phyloP scores from a whole-genome alignment of 2,797 vertebrate genomes.

The Iguana delicatissima region DNA sequence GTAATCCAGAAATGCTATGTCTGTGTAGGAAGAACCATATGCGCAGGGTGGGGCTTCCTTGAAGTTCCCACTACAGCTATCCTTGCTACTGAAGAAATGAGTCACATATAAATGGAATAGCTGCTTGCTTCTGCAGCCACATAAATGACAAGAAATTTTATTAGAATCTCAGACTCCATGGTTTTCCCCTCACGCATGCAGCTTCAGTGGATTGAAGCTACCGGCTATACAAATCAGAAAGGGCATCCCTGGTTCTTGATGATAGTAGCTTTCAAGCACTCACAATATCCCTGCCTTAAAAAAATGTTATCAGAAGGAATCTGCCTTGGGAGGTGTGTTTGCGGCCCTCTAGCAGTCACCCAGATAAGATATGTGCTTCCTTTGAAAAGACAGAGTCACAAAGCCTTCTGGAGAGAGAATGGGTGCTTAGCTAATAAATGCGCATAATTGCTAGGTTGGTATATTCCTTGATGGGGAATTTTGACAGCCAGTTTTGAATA shows the following conservation, averaged over 20 bases:
- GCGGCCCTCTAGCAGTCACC: slow-evolving; percentile 53
- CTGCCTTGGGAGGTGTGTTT: slow-evolving; percentile 55
- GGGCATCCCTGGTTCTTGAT: slow-evolving; percentile 64
- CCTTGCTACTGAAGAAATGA: neutral
- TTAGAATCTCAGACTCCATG: neutral
- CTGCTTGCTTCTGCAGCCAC: neutral
- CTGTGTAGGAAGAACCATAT: neutral
- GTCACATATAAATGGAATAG: neutral
- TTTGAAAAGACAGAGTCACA: slow-evolving; percentile 64
- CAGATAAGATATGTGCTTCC: slow-evolving; percentile 53
- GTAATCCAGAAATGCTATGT: neutral
- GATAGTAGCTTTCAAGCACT: slow-evolving; percentile 58
- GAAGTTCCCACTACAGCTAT: neutral
- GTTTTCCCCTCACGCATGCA: neutral
- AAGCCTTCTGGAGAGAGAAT: slow-evolving; percentile 62
- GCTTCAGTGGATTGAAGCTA: slow-evolving; percentile 9
- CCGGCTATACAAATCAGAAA: slow-evolving; percentile 53
- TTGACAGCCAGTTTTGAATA: slow-evolving; percentile 68
- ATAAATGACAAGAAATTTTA: neutral
- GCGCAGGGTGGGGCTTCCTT: neutral
- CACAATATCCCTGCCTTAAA: slow-evolving; percentile 47
- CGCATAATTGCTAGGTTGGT: slow-evolving; percentile 68
- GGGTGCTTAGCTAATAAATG: slow-evolving; percentile 67
- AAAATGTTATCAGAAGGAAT: slow-evolving; percentile 51
- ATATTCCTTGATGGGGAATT: slow-evolving; percentile 67